A percentile compares a stretch with the other conserved stretches of the same genome.
Conservation (phyloP, 2,797 vertebrate genomes). For the Peromyscus nudipes region DNA sequence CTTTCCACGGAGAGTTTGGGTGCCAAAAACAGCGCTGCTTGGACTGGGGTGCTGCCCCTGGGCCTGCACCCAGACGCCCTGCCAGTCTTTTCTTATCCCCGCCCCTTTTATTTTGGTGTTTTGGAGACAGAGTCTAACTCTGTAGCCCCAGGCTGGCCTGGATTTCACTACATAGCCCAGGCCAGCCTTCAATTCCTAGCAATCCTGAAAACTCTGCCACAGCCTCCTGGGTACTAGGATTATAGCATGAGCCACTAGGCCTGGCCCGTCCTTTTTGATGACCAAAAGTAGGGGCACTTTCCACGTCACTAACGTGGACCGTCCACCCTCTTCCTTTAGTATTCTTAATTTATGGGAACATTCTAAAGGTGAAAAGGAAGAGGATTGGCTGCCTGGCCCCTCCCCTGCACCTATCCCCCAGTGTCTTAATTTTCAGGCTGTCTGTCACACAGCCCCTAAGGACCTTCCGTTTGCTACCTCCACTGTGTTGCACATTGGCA, state of each 20-base stretch:
- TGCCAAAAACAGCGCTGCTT: neutral
- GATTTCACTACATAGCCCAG: neutral
- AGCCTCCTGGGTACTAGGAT: neutral
- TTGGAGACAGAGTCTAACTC: neutral
- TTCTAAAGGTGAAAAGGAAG: slow-evolving; percentile 30
- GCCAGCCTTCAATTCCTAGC: neutral
- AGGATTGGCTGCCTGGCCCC: neutral
- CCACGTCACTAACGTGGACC: neutral
- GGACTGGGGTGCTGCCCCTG: neutral
- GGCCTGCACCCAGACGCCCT: neutral
- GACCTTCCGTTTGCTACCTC: slow-evolving; percentile 67
- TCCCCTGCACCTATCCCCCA: neutral
- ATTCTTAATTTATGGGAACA: slow-evolving; percentile 34
- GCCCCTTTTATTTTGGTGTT: too few species aligned
- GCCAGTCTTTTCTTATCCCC: too few species aligned
- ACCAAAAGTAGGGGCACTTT: slow-evolving; percentile 70
- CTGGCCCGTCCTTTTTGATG: slow-evolving; percentile 11
- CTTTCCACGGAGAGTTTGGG: neutral
- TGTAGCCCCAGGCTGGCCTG: neutral
- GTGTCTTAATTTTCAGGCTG: slow-evolving; percentile 72
- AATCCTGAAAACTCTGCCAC: neutral
- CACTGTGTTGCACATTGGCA: slow-evolving; percentile 27
- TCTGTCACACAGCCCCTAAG: slow-evolving; percentile 18
- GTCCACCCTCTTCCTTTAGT: slow-evolving; percentile 35
- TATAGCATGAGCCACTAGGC: neutral